Conservation (phyloP, 2,113 vertebrate species). For the Trochalopteron elliotii region DNA sequence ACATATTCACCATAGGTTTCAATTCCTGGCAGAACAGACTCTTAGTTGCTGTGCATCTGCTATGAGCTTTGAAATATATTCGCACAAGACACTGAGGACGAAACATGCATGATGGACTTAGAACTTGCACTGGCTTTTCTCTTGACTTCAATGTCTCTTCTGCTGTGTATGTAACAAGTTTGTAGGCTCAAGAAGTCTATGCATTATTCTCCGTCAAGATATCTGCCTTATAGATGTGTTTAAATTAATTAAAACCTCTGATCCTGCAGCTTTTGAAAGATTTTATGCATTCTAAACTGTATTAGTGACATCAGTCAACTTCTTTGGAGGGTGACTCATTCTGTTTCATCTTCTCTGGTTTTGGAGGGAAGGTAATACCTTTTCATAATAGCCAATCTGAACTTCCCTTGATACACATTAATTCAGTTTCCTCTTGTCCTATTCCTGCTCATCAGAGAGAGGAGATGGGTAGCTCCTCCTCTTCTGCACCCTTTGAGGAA, state of each 20-base stretch:
- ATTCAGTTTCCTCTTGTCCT: background rate
- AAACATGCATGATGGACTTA: background rate
- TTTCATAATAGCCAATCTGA: background rate
- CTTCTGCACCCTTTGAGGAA: rapidly evolving
- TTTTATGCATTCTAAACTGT: background rate
- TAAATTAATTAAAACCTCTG: background rate
- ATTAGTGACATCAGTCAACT: background rate
- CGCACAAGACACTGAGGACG: background rate
- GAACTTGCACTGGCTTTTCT: background rate
- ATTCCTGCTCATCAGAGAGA: background rate
- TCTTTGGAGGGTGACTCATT: background rate
- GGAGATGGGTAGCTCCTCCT: rapidly evolving
- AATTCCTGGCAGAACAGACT: background rate
- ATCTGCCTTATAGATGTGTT: background rate
- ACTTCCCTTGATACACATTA: background rate
- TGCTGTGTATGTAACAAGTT: background rate
- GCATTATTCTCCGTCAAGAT: background rate
- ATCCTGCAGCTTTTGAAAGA: background rate
- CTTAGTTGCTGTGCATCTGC: background rate
- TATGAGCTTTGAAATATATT: background rate
- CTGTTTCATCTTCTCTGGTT: background rate
- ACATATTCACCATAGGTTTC: background rate
- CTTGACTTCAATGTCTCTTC: background rate
- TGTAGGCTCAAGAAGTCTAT: background rate
- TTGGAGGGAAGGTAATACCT: background rate